Base-by-base conservation (phyloP, 2,113 vertebrate species). In the Chauna torquata region DNA sequence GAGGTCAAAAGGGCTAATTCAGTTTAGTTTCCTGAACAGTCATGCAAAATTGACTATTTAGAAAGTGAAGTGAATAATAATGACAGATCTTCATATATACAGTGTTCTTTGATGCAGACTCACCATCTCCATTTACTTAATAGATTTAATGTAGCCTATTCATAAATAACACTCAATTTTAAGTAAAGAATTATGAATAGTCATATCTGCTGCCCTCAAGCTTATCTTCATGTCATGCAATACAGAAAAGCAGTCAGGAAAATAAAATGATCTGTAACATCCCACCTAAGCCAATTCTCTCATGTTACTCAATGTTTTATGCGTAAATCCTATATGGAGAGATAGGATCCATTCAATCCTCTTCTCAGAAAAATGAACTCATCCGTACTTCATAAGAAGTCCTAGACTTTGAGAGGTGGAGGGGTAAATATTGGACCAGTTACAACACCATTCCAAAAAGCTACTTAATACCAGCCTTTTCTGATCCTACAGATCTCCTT, bases 1-100 rank as follows among this genome's bases (percentile, higher is more conserved):
- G 92, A 96, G 79, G 86, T 96, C 82, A 98, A 92, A 97, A 94
- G 92, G 92, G 81, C 25, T 72, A 96, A 94, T 89, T 97, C 80
- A 62, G 30, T 82, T 96, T 97, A 83, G 62, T 45, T 64, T 96
- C 55, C 52, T 71, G 83, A 82, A 86, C 64, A 88, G 82, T 61
- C 68, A 94, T 74, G 62, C 34, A 95, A 92, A 94, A 90, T 23
- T 82, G 58, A 77, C 69, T 87, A 88, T 64, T 66, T 86, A 87
- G 61, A 97, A 97, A 91, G 49, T 86, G 69, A 78, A 93, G 47
- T 57, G 69, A 74, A 83, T 87, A 94, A 94, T 57, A 89, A 90
- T 45, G 68, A 77, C 79, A 88, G 44, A 77, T 90, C 49, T 82
- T 94, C 54, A 45, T 80, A 86, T 42, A 70, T 78, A 44, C 64